phyloP scores from a whole-genome alignment of 2,888 invertebrate genomes.

The Ennomos fuscantarius region DNA sequence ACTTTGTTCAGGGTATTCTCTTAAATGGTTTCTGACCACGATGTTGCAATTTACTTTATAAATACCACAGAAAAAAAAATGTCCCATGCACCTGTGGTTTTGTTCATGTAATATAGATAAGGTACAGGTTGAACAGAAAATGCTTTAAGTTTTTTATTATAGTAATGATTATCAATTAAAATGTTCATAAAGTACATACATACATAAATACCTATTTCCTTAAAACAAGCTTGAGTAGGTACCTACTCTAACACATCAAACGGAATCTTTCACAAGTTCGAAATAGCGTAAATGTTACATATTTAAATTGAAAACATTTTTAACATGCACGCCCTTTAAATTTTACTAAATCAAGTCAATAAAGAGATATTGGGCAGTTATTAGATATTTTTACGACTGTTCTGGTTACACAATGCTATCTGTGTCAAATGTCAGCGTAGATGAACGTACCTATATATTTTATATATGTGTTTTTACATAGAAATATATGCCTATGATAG shows the following conservation, averaged over 20 bases:
- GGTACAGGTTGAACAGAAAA: no score
- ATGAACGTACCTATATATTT: constrained; percentile 23
- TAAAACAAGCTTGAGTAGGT: constrained; percentile 21
- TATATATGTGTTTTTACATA: constrained; percentile 23
- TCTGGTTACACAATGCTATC: constrained; percentile 39
- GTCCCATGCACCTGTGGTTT: no score
- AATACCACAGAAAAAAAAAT: no score
- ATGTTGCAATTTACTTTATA: not conserved
- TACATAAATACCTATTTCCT: constrained; percentile 5
- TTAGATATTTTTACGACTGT: constrained; percentile 37
- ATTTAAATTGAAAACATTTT: constrained; percentile 36
- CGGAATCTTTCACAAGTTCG: constrained; percentile 19
- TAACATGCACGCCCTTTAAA: constrained; percentile 31
- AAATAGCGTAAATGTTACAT: constrained; percentile 30
- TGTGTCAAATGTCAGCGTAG: constrained; percentile 46
- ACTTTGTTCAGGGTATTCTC: constrained; percentile 15
- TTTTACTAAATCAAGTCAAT: constrained; percentile 35
- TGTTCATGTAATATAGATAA: no score
- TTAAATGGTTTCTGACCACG: constrained; percentile 10
- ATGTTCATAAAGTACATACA: no score
- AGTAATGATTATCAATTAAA: no score
- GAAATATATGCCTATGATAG: constrained; percentile 22
- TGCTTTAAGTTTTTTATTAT: no score
- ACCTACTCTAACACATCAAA: constrained; percentile 27
- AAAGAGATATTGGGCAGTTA: constrained; percentile 37